Evolutionary conservation across 2,888 invertebrate genomes (phyloP), one percentile per base, ranked within the genome.

Genomic region (Laspeyria flexula): DNA sequence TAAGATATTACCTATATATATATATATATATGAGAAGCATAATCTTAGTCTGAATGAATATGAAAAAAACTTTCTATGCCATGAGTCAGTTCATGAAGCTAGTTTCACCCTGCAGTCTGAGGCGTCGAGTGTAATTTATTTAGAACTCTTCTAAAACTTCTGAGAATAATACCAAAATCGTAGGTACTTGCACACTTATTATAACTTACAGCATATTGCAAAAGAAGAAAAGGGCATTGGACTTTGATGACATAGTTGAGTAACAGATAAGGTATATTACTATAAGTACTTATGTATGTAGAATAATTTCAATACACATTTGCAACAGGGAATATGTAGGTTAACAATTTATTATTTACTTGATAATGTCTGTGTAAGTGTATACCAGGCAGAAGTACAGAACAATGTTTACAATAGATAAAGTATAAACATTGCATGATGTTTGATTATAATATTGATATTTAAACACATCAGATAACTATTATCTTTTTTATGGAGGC

Each of bases 331-430:
- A 43, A 49, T 64, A 83, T 76, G 74, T 85, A 72, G 85, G 85
- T 75, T 73, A 83, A 3, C 73, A 84, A 86, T 85, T 84, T n/a
- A 81, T 58, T 63, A 52, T 59, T 43, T 51, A 62, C n/a, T 56
- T 59, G 65, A 68, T 60, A 60, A 25, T 42, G 48, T 6, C 16
- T 29, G 15, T 13, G 39, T 43, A 46, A 27, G 5, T n/a, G n/a
- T n/a, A 15, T 48, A 48, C 21, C 16, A 18, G 16, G 12, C 16
- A n/a, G n/a, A 47, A 13, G 13, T 4, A 21, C 38, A 21, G 30
- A 39, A 34, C 49, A 52, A 35, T 25, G 13, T 31, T 21, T 39
- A 38, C 10, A 9, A 33, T 7, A 30, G 50, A 53, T 37, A 45
- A n/a, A n/a, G n/a, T n/a, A n/a, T n/a, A n/a, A 37, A 42, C 10